These are phyloP conservation scores for Pristionchus japonicus DNA, from an alignment of 2,888 invertebrate genomes.

Conservation along the genomic window DNA sequence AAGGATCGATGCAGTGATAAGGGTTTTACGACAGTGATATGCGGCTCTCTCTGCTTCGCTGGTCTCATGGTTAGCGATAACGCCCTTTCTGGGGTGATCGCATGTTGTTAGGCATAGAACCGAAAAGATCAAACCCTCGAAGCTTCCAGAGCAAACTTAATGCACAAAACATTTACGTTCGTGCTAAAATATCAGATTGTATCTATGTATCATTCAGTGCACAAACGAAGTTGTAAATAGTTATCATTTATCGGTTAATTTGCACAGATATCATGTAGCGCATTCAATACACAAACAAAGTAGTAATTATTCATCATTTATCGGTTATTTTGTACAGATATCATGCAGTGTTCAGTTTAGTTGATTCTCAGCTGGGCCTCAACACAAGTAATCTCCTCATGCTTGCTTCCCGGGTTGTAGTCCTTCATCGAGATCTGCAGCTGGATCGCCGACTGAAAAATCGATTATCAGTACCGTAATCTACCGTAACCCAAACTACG, in stretches of 20 bases:
- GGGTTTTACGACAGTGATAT: not conserved
- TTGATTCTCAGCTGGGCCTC: conserved; percentile 67
- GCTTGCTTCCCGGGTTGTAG: conserved; percentile 59
- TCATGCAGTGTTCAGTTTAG: conserved; percentile 49
- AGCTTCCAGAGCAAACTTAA: not conserved
- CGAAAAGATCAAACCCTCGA: not conserved
- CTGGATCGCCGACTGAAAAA: conserved; percentile 63
- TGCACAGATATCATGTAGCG: not conserved
- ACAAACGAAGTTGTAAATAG: too few species aligned
- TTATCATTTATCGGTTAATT: not conserved
- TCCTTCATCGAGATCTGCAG: conserved; percentile 68
- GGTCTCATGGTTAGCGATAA: not conserved
- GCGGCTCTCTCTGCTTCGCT: not conserved
- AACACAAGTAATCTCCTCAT: conserved; percentile 70
- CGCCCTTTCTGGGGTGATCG: not conserved
- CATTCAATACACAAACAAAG: not conserved
- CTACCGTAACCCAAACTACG: not conserved
- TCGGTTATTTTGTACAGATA: conserved; percentile 39
- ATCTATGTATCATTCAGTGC: too few species aligned
- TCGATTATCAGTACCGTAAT: not conserved
- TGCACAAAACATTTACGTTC: not conserved
- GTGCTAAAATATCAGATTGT: too few species aligned
- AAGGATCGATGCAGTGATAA: not conserved
- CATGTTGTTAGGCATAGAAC: not conserved
- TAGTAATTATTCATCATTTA: conserved; percentile 3